Evolutionary conservation across 2,113 vertebrate species (phyloP).

Genomic region (Panurus biarmicus): DNA sequence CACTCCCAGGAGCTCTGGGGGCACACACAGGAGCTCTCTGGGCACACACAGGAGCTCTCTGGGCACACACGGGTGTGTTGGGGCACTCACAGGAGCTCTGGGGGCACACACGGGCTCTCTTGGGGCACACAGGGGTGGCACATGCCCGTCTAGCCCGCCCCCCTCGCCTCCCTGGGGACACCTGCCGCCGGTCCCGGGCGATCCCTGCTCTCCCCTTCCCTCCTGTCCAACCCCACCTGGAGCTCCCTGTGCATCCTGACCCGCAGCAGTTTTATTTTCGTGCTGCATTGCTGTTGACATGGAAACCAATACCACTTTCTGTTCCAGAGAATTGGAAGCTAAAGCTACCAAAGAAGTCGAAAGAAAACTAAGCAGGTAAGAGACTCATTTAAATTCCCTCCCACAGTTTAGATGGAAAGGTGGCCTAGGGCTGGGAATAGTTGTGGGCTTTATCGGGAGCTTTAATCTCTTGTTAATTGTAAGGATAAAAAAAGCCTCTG

Average conservation of each 20-base stretch:
- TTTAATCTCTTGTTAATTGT: constrained; percentile 12
- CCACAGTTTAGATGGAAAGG: not conserved
- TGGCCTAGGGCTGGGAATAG: not conserved
- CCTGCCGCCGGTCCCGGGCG: not conserved
- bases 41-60: too few species aligned
- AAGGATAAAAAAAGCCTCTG: not conserved
- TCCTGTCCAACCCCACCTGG: not conserved
- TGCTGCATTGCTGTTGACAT: constrained; percentile 40
- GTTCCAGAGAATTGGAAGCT: constrained; percentile 93
- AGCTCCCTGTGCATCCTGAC: constrained; percentile 1
- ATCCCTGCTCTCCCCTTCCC: not conserved
- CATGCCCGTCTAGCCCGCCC: not conserved
- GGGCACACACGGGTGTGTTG: too few species aligned
- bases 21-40: too few species aligned
- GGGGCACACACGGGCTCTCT: not conserved
- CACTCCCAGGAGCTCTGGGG: too few species aligned
- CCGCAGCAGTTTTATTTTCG: not conserved
- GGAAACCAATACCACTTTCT: constrained; percentile 50
- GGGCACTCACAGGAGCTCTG: too few species aligned
- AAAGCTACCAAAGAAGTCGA: constrained; percentile 98
- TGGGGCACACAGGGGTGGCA: not conserved
- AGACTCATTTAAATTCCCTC: not conserved
- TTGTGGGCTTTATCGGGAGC: not conserved
- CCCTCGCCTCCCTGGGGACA: not conserved
- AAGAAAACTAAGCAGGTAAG: constrained; percentile 88